Base-by-base conservation (phyloP, 2,888 invertebrate species). In the Sialis fuliginosa region DNA sequence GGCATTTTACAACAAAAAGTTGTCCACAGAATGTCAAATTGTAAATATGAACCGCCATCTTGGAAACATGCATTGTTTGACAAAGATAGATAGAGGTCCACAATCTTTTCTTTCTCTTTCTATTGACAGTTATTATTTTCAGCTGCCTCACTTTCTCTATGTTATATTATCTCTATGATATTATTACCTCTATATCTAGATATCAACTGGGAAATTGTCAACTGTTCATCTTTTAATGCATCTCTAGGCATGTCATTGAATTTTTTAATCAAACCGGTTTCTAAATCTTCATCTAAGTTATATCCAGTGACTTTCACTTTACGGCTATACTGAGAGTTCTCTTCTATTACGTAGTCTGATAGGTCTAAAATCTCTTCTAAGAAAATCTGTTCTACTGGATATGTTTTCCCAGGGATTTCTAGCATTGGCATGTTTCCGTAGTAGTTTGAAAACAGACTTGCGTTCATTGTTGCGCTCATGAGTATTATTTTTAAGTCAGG, bases 381-480 rank as follows among this genome's bases (percentile, higher is more conserved):
- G 59, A 83, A 86, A 37, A 77, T 66, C 59, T 88, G 84, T 54
- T 82, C 74, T 0, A 91, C 90, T 0, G 89, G 86, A 60, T 80
- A 90, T 0, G 89, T 90, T 58, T 85, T 69, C 9, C 84, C 91
- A 44, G 89, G 85, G 56, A 88, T 86, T 58, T 82, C 77, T 50
- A 92, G 65, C 41, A 88, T 70, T 2, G 90, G 89, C 48, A 83
- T 79, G 37, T 75, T 74, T 34, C 72, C 73, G 62, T 93, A 95
- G 63, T 95, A 95, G 42, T 78, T 67, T 2, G 85, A 80, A 60
- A 95, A 95, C 48, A 89, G 65, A 33, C 81, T 75, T 1, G 87
- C 80, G 61, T 93, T 92, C 55, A 95, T 63, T 0, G 92, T 90
- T 2, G 95, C 95, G 59, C 91, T 92, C 93, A 95, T 95, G 6